These are phyloP conservation scores for Catharus minimus DNA, from an alignment of 2,113 vertebrate genomes.

Conservation along the genomic window DNA sequence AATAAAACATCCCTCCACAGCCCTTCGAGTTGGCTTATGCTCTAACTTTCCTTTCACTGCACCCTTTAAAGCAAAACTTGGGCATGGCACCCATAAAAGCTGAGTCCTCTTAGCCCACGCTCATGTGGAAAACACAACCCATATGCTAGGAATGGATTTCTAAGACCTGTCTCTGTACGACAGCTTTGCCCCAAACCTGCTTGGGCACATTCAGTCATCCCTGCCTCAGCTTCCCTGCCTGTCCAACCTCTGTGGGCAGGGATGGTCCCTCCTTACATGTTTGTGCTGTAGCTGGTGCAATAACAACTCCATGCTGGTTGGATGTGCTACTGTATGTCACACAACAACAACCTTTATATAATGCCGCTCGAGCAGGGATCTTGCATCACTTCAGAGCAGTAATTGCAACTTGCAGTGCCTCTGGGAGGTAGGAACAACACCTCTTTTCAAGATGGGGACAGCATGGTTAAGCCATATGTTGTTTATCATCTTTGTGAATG, in stretches of 20 bases:
- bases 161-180: background rate
- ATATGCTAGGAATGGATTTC: background rate
- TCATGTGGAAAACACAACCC: background rate
- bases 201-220: constrained; percentile 22
- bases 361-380: rapidly evolving
- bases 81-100: background rate
- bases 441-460: background rate
- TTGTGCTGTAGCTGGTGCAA: background rate
- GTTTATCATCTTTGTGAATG: constrained; percentile 7
- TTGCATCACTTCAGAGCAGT: background rate
- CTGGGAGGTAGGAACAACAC: background rate
- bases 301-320: background rate
- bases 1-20: background rate
- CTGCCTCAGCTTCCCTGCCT: constrained; percentile 18
- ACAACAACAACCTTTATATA: background rate
- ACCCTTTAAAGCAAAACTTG: background rate
- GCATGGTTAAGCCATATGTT: background rate
- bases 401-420: background rate
- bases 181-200: constrained; percentile 49
- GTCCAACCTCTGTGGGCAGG: constrained; percentile 15
- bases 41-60: background rate
- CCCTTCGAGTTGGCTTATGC: rapidly evolving
- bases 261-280: background rate
- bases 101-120: background rate
- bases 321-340: background rate